Base-by-base conservation (phyloP, 1,140 invertebrate genomes). In the Linepithema humile region DNA sequence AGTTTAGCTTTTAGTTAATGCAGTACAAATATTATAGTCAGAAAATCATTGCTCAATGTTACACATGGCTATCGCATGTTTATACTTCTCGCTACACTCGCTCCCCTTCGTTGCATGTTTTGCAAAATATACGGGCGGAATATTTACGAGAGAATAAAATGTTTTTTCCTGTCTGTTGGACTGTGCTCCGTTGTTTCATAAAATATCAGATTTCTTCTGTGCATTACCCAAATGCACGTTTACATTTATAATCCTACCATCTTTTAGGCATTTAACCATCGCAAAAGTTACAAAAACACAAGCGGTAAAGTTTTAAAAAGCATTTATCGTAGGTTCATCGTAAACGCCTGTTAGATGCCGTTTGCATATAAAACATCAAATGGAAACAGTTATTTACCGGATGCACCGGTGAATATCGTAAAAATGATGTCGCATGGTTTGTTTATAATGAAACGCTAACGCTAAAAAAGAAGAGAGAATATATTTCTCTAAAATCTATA, bases 151-250 rank as follows among this genome's bases (percentile, higher is more conserved):
- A 59, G 78, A 82, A 73, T 74, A 74, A 60, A 82, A 82, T 82
- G 69, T 82, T 82, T 74, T 82, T 82, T 82, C 78, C 67, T 70
- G 53, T 40, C 69, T 20, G 78, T 74, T 50, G 69, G 59, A 74
- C 67, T 35, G 55, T 60, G n/a, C 69, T 48, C 55, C 57, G 67
- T 74, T 82, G 67, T 82, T 82, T 82, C 78, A 82, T 82, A 82
- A 82, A 82, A 82, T 82, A 82, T 82, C 78, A 82, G 69, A 82
- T 82, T 82, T 82, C 78, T 82, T 74, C 69, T 74, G 65, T 50
- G 55, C 55, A 62, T 74, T 74, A 73, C 12, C 67, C 45, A 74
- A 82, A 82, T 60, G 53, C 29, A 59, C 69, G 40, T 82, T 82
- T 82, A 74, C 69, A 73, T 82, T 82, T 82, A 74, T 74, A 74